A percentile compares a stretch with the other conserved stretches of the same genome.
phyloP scores from a whole-genome alignment of 2,888 invertebrate genomes.

The Dyspetes luteomarginatus region DNA sequence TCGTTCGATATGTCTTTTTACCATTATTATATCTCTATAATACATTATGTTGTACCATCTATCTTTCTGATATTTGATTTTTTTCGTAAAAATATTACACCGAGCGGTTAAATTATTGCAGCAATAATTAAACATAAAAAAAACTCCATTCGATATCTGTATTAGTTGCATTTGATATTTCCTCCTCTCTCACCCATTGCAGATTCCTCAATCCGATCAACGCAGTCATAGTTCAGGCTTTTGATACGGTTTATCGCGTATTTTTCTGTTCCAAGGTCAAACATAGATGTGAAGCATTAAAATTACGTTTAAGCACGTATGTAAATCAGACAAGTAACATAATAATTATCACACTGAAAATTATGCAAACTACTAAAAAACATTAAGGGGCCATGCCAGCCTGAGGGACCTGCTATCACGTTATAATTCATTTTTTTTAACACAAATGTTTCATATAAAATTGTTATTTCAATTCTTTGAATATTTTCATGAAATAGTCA shows the following conservation, averaged over 20 bases:
- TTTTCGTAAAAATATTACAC: conserved; percentile 66
- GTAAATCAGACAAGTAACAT: no score
- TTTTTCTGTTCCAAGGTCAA: conserved; percentile 47
- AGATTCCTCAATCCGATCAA: conserved; percentile 8
- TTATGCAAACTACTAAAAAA: no score
- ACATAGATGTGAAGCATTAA: no score
- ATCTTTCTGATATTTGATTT: conserved; percentile 24
- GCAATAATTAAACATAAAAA: conserved; percentile 73
- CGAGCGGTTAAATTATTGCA: conserved; percentile 77
- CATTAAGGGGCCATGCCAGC: no score
- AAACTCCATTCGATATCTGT: conserved; percentile 71
- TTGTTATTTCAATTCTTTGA: no score
- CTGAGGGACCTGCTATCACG: no score
- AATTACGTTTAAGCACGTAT: no score
- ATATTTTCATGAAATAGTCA: no score
- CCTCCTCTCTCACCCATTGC: background rate
- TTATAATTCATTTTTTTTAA: no score
- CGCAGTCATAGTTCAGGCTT: no score
- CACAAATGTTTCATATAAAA: no score
- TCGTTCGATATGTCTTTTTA: conserved; percentile 38
- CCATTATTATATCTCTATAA: background rate
- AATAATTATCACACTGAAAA: no score
- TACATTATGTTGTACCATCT: conserved; percentile 35
- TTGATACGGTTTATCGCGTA: conserved; percentile 37
- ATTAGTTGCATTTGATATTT: conserved; percentile 75